Base-by-base conservation (phyloP, 2,113 vertebrate species). In the Podarcis muralis region DNA sequence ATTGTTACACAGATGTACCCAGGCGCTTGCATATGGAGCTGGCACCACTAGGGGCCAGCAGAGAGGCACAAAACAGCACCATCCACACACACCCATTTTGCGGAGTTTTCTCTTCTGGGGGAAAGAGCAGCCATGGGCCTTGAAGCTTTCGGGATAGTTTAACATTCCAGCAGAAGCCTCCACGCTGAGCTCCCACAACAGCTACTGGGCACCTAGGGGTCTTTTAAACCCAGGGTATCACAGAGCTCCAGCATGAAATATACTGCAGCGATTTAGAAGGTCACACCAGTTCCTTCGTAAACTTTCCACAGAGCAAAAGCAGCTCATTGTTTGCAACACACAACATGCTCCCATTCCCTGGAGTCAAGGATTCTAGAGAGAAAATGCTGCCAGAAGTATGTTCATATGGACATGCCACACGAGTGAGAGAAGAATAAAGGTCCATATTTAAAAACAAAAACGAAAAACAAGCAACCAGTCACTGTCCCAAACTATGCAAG, bases 31-130 rank as follows among this genome's bases (percentile, higher is more conserved):
- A 0, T 68, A 32, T 89, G 0, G 0, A 83, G 20, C 18, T 37
- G 72, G 12, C 85, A 91, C 92, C 93, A 40, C 1, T 92, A 96
- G 94, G 93, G 71, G 90, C 91, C 93, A 94, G 92, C 90, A 95
- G 87, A 94, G 93, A 25, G 90, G 65, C 0, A 1, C 4, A 0
- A 81, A 15, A 53, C 3, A 74, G 40, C 12, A 57, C 59, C 13
- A 20, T 27, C 2, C 48, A 22, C 9, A 59, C 83, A 59, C 27
- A 59, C 75, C 32, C 87, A 57, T 80, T 32, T 69, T 53, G 66
- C 68, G 4, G 1, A 35, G 30, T 81, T 20, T n/a, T 18, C 27
- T 57, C 23, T 20, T 59, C 30, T 57, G 57, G 18, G 35, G 18
- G 30, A 65, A n/a, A 62, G 27, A 72, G 59, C 62, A 48, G 57